Evolutionary conservation across 2,888 invertebrate species (phyloP).

Genomic region (Osmoderma eremita): DNA sequence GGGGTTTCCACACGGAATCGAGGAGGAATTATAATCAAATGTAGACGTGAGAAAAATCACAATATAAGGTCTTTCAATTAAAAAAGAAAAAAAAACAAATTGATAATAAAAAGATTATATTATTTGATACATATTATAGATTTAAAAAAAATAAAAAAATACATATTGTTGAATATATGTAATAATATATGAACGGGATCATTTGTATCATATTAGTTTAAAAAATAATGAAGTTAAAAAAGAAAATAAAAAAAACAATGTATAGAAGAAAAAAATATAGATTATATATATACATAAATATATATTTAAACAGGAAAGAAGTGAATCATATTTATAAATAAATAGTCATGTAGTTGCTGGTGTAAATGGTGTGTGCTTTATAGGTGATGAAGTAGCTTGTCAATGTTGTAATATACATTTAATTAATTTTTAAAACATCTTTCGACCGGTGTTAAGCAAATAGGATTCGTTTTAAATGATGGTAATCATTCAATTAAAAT

Average conservation of each 20-base stretch:
- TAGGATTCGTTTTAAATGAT: neutral
- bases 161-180: constrained; percentile 61
- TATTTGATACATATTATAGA: constrained; percentile 59
- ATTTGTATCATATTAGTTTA: constrained; percentile 60
- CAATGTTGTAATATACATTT: constrained; percentile 55
- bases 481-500: too few species aligned
- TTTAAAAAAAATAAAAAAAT: constrained; percentile 30
- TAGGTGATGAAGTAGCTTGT: constrained; percentile 50
- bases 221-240: constrained; percentile 36
- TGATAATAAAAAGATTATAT: constrained; percentile 39
- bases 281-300: constrained; percentile 51
- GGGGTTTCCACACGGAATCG: neutral
- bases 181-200: constrained; percentile 59
- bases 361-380: constrained; percentile 64
- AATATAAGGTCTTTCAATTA: constrained; percentile 51
- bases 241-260: constrained; percentile 57
- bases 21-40: constrained; percentile 42
- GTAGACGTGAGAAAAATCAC: constrained; percentile 38
- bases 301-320: constrained; percentile 59
- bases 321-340: constrained; percentile 60
- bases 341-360: constrained; percentile 59
- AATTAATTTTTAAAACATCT: constrained; percentile 42
- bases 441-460: constrained; percentile 22
- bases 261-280: constrained; percentile 60
- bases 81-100: constrained; percentile 44